Base-by-base conservation (phyloP, 2,113 vertebrate species). In the Dipodomys merriami region DNA sequence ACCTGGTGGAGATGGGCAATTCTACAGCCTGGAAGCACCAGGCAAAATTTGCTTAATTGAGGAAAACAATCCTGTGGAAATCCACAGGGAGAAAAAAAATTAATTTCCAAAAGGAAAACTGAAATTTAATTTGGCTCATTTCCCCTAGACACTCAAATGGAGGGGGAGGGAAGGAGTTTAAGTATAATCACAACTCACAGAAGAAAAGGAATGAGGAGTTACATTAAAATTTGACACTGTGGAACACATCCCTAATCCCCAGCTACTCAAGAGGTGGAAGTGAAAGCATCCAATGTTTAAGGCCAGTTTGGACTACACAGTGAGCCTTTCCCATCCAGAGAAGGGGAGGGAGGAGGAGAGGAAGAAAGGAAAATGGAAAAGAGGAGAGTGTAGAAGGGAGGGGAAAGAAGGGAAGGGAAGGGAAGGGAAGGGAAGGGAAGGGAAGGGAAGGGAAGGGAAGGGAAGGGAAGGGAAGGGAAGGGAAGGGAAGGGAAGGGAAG, bases 81-180 rank as follows among this genome's bases (percentile, higher is more conserved):
- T 2, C 23, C 46, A 90, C 69, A 67, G 30, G 69, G 0, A 1
- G 88, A 57, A 95, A 87, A 83, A 39, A 46, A 83, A 91, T 92
- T 81, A 83, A 91, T 93, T 95, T 83, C 12, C 85, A 83, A 49
- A 22, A 80, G 88, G 67, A 91, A 90, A 96, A 82, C 0, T 82
- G 82, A 84, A 93, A 81, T 33, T 73, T 30, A 91, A 83, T 83
- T 77, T 57, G 33, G 20, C n/a, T 87, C 8, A n/a, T 78, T 96
- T 86, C 49, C 10, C 53, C 67, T 46, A 69, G 25, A 91, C 89
- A 77, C 57, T 77, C 81, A 69, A 94, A 81, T 86, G 64, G 29
- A 91, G 80, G 6, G 49, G 39, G 39, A 39, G 39, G 39, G 39
- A 39, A 39, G 39, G 83, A 85, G 57, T 69, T 35, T 81, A 69